phyloP scores from a whole-genome alignment of 2,113 vertebrate genomes.

The Parus major region DNA sequence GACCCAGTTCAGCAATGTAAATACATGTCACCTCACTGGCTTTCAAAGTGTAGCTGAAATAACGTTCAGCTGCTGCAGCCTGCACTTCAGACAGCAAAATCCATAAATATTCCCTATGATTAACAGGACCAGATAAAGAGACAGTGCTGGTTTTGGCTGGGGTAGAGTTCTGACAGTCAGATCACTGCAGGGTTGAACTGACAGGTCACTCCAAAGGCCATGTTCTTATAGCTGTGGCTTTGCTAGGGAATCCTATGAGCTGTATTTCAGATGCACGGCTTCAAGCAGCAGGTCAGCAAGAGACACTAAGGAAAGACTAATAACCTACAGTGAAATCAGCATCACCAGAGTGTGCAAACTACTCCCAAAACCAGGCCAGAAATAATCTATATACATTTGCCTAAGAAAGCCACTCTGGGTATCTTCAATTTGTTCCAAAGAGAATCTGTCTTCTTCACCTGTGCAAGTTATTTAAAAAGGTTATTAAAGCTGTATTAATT shows the following conservation, averaged over 20 bases:
- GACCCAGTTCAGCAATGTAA: background rate
- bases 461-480: background rate
- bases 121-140: background rate
- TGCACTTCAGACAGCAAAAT: background rate
- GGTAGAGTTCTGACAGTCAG: background rate
- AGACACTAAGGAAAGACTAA: background rate
- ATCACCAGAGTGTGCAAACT: background rate
- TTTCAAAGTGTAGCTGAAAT: background rate
- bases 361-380: background rate
- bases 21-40: background rate
- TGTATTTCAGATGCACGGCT: background rate
- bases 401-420: background rate
- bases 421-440: background rate
- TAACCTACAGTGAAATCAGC: background rate
- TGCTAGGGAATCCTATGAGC: background rate
- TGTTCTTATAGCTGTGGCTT: background rate
- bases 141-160: background rate
- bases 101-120: background rate
- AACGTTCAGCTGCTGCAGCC: background rate
- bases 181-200: background rate
- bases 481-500: background rate
- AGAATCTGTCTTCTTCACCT: background rate
- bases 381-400: background rate
- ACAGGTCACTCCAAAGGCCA: background rate
- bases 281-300: background rate